Base-by-base conservation (phyloP, 1,140 invertebrate genomes). In the Pygmarrhopalites habei region DNA sequence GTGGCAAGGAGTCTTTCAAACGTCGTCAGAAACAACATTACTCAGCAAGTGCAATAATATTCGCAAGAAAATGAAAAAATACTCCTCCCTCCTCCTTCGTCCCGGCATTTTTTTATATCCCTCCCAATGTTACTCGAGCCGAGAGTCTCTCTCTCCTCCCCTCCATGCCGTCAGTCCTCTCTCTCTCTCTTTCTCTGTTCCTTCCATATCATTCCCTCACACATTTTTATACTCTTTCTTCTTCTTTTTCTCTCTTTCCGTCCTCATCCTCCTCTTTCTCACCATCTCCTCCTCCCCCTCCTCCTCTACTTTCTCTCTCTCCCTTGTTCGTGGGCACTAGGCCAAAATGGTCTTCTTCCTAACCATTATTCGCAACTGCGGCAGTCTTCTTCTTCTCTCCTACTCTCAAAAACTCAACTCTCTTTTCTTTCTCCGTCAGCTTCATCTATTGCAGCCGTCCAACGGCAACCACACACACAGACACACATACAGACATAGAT, bases 361-460 rank as follows among this genome's bases (percentile, higher is more conserved):
- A 46, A 30, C 60, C 65, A 67, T 67, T 67, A 67, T 67, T 67
- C 61, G 60, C 65, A 67, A 67, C 65, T 67, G 65, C 65, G 60
- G 61, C 65, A 67, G 63, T 65, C 59, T 58, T 65, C 57, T 35
- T 44, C 41, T n/a, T 65, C 32, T 55, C 57, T 59, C 57, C 19
- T 30, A 25, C 51, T 28, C 53, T 57, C n/a, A n/a, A n/a, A n/a
- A n/a, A n/a, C n/a, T n/a, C n/a, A n/a, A n/a, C 53, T 25, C 15
- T 28, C 30, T 30, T n/a, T 44, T 58, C 57, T 52, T 26, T 52
- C n/a, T 28, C 49, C 3, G 21, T 52, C 49, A 28, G 19, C 25
- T 52, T 52, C 49, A 52, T 52, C 49, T 52, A 15, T 26, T 52
- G 25, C 49, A 52, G 23, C 10, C 49, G 28, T 25, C 17, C 44